These are phyloP conservation scores for Trachymyrmex cornetzi DNA, from an alignment of 1,140 invertebrate genomes.

Conservation along the genomic window DNA sequence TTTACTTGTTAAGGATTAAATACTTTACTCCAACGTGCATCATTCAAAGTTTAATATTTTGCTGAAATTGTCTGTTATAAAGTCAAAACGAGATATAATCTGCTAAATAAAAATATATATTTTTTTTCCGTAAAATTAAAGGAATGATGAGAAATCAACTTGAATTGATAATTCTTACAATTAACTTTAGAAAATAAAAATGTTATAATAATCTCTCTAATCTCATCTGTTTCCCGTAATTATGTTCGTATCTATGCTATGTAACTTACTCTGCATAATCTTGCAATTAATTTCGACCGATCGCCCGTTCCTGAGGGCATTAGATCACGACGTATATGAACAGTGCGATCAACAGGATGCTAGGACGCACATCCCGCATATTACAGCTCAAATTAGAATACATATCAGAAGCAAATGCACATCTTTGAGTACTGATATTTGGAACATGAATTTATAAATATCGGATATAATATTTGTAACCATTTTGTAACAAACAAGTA, in stretches of 20 bases:
- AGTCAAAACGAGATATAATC: not conserved
- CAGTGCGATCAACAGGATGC: slow-evolving; percentile 42
- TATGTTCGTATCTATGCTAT: slow-evolving; percentile 8
- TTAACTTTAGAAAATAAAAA: not conserved
- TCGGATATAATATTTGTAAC: not conserved
- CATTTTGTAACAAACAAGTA: not conserved
- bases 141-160: not conserved
- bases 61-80: not conserved
- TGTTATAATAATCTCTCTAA: not conserved
- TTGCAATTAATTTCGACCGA: slow-evolving; percentile 53
- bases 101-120: not conserved
- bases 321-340: slow-evolving; percentile 53
- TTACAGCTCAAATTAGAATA: slow-evolving; percentile 33
- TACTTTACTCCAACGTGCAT: not conserved
- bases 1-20: slow-evolving; percentile 41
- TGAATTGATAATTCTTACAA: too few relatives aligned
- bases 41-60: not conserved
- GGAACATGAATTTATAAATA: not conserved
- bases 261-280: slow-evolving; percentile 50
- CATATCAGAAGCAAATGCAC: not conserved
- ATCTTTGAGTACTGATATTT: not conserved
- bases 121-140: not conserved
- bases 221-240: slow-evolving; percentile 26
- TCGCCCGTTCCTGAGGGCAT: slow-evolving; percentile 53
- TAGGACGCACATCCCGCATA: not conserved